Base-by-base conservation (phyloP, 2,797 vertebrate species). In the Diglossa cyanea region DNA sequence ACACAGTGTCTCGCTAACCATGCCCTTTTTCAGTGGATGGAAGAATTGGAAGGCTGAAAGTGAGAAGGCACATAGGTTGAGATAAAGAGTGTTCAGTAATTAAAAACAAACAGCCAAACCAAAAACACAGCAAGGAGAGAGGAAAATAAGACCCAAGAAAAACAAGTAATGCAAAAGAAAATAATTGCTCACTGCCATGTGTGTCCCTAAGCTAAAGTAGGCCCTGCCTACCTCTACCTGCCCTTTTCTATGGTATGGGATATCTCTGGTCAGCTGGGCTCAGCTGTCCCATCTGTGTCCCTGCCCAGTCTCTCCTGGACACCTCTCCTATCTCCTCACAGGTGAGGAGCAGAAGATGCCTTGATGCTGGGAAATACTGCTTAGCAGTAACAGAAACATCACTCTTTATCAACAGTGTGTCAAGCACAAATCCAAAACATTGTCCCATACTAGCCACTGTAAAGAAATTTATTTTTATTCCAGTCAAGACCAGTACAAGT, bases 201-300 rank as follows among this genome's bases (percentile, higher is more conserved):
- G 0, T 58, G 28, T 26, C 9, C 12, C 45, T 0, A 1, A 57
- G 37, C 31, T 30, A 10, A 6, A 16, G n/a, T 3, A 83, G 51
- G 35, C 61, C 18, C 35, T 39, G 8, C 67, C 17, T 31, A 14
- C 26, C 13, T 86, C 35, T 42, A 0, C 21, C 24, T 3, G 1
- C 13, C 13, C 30, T 13, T 63, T 63, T 68, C 40, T 37, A 5
- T 6, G 12, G 12, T 31, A 2, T 17, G 19, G 14, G 8, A 13
- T 50, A 20, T 86, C 30, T 66, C 58, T 47, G 40, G 30, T 60
- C 33, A 9, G 1, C 15, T 68, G 54, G 40, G 24, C 24, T 55
- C 61, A 24, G 7, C 57, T 78, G 1, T 78, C 11, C 18, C 2
- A 10, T 60, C 51, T 73, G 12, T 44, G 54, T 62, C 9, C 19